A percentile compares a stretch with the other conserved stretches of the same genome.
phyloP scores from a whole-genome alignment of 2,113 vertebrate species.

The Bungarus multicinctus region DNA sequence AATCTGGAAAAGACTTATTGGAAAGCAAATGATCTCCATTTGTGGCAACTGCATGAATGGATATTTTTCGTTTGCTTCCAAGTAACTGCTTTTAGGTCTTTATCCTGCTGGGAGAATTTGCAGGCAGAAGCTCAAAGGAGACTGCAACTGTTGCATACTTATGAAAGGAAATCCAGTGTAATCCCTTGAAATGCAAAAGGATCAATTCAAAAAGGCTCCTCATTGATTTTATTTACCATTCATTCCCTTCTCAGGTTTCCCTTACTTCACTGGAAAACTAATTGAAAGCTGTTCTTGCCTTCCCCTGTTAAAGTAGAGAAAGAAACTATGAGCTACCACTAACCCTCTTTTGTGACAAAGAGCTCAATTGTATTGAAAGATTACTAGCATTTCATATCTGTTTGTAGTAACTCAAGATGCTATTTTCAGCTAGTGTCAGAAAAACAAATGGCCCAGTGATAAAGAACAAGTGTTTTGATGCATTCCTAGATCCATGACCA shows the following conservation, averaged over 20 bases:
- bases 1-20: neutral
- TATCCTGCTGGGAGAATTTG: neutral
- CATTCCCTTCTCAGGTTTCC: neutral
- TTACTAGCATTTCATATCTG: neutral
- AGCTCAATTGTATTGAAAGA: neutral
- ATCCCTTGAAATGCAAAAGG: neutral
- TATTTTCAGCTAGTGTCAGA: neutral
- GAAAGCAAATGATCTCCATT: neutral
- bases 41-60: neutral
- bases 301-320: neutral
- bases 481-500: neutral
- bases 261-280: neutral
- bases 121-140: neutral
- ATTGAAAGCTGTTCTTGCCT: neutral
- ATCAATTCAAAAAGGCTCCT: neutral
- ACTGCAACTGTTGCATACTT: neutral
- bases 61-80: neutral
- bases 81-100: neutral
- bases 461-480: neutral
- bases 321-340: neutral
- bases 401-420: neutral
- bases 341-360: neutral
- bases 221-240: neutral
- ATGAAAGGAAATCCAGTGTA: neutral
- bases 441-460: neutral